Conservation (phyloP, 2,888 invertebrate genomes). For the Drosophila recens region DNA sequence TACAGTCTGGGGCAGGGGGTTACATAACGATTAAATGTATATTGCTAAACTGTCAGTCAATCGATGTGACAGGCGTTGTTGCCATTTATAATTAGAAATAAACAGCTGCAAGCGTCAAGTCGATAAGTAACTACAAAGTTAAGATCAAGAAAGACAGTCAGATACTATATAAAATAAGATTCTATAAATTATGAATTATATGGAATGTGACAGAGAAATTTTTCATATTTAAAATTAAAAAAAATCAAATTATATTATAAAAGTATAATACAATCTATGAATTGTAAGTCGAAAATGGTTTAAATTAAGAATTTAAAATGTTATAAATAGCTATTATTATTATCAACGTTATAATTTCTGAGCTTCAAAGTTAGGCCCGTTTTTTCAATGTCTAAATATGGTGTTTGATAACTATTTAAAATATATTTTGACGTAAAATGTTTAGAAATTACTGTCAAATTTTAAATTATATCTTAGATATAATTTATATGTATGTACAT, state of each 20-base stretch:
- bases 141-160: neutral
- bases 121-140: neutral
- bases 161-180: neutral
- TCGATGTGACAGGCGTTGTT: conserved; percentile 28
- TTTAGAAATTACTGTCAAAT: no score
- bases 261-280: neutral
- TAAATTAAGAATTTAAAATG: no score
- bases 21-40: neutral
- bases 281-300: no score
- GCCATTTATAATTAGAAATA: conserved; percentile 8
- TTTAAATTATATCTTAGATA: no score
- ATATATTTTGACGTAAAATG: no score
- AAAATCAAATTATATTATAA: neutral
- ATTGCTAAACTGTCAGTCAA: conserved; percentile 41
- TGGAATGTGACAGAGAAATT: neutral
- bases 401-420: no score
- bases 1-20: neutral
- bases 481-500: no score
- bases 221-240: neutral
- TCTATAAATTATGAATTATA: neutral
- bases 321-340: no score
- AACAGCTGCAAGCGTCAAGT: conserved; percentile 32
- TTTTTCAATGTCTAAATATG: no score
- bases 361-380: no score
- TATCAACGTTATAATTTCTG: no score